Evolutionary conservation across 2,797 vertebrate species (phyloP).

Genomic region (Xenopus petersii): DNA sequence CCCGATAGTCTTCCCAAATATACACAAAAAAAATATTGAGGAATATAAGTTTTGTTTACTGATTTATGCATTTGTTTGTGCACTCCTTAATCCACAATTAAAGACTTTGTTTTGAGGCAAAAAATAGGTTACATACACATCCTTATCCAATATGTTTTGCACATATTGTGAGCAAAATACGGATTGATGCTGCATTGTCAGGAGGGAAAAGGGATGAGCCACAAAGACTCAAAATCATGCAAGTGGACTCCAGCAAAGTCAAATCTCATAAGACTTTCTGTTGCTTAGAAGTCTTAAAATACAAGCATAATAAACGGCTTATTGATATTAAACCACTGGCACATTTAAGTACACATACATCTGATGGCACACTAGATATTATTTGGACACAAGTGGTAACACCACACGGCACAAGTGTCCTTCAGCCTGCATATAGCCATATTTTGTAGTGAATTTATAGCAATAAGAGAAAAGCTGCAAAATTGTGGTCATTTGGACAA

Average conservation of each 20-base stretch:
- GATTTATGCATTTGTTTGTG: constrained; percentile 9
- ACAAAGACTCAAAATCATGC: not conserved
- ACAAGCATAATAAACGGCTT: not conserved
- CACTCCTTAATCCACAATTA: constrained; percentile 55
- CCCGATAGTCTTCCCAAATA: too few relatives aligned
- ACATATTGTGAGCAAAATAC: constrained; percentile 59
- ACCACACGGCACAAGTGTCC: too few relatives aligned
- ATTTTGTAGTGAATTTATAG: too few relatives aligned
- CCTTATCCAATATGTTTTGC: constrained; percentile 57
- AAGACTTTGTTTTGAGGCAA: constrained; percentile 54
- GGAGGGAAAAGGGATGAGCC: not conserved
- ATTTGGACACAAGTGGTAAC: too few relatives aligned
- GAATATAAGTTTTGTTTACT: not conserved
- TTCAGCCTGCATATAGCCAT: too few relatives aligned
- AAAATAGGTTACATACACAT: constrained; percentile 58
- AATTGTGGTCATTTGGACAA: too few relatives aligned
- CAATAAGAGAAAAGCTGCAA: too few relatives aligned
- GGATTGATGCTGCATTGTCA: constrained; percentile 55
- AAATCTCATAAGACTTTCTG: not conserved
- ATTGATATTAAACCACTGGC: not conserved
- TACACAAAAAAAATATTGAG: too few relatives aligned
- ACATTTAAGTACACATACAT: too few relatives aligned
- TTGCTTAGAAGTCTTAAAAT: not conserved
- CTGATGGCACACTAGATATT: too few relatives aligned
- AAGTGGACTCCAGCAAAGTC: not conserved